Percentiles rank a stretch among this genome's conserved stretches.
phyloP scores from a whole-genome alignment of 2,888 invertebrate genomes.

The Marasmarcha lunaedactyla region DNA sequence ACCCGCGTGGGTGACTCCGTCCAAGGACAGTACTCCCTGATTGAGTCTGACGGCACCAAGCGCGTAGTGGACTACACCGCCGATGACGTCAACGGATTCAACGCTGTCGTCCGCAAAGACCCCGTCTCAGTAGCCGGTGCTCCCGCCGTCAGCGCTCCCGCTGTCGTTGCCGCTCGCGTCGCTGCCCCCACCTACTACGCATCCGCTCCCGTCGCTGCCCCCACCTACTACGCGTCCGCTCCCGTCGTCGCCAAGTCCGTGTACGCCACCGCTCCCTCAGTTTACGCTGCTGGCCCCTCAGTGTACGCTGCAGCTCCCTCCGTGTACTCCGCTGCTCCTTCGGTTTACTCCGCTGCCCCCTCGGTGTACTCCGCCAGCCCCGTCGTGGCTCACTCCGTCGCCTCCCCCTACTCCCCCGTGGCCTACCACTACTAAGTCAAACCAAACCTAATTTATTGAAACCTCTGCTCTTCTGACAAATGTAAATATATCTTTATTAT shows the following conservation, averaged over 20 bases:
- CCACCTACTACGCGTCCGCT: conserved; percentile 18
- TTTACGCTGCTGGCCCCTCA: conserved; percentile 17
- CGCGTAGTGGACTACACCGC: conserved; percentile 70
- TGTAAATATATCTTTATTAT: neutral
- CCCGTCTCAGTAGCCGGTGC: conserved; percentile 43
- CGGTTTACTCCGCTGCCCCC: conserved; percentile 4
- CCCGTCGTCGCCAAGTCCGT: conserved; percentile 18
- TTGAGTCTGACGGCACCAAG: conserved; percentile 66
- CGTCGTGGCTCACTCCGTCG: conserved; percentile 10
- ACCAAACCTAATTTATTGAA: neutral
- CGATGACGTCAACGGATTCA: conserved; percentile 69
- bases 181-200: conserved; percentile 4
- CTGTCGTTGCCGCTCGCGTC: conserved; percentile 19
- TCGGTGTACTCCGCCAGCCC: conserved; percentile 15
- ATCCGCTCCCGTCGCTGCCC: conserved; percentile 19
- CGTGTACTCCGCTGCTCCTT: conserved; percentile 16
- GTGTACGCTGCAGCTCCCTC: conserved; percentile 17
- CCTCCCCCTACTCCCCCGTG: neutral
- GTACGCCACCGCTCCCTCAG: conserved; percentile 17
- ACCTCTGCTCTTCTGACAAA: neutral
- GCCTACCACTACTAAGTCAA: neutral
- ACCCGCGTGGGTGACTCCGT: conserved; percentile 64
- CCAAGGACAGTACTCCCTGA: conserved; percentile 66
- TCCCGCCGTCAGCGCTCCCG: conserved; percentile 27
- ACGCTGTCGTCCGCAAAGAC: conserved; percentile 68